Conservation (phyloP, 1,140 invertebrate genomes). For the Panulirus ornatus region DNA sequence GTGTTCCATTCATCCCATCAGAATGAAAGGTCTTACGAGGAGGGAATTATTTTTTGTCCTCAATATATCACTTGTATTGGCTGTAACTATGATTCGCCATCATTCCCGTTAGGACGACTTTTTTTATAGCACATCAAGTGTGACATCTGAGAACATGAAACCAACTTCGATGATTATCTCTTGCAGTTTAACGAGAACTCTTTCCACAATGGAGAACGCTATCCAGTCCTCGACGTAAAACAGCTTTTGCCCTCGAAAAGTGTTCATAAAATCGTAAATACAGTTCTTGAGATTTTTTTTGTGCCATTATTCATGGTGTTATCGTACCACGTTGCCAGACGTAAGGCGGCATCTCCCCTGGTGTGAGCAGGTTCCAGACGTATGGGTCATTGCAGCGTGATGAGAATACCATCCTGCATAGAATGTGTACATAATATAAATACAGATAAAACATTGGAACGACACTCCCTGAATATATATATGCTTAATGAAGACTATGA, state of each 20-base stretch:
- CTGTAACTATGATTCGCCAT: too few relatives aligned
- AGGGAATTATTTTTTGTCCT: too few relatives aligned
- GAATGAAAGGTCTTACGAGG: too few relatives aligned
- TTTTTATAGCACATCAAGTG: too few relatives aligned
- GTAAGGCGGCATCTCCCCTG: neutral
- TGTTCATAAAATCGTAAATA: neutral
- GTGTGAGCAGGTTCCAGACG: too few relatives aligned
- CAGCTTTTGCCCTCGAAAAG: neutral
- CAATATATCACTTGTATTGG: too few relatives aligned
- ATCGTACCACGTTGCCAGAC: neutral
- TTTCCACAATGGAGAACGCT: neutral
- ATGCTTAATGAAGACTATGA: neutral
- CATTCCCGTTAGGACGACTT: too few relatives aligned
- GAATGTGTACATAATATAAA: neutral
- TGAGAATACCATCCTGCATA: neutral
- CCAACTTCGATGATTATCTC: neutral
- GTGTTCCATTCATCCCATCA: too few relatives aligned
- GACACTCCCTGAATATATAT: conserved; percentile 3
- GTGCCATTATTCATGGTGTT: neutral
- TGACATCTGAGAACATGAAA: too few relatives aligned
- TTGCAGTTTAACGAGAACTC: neutral
- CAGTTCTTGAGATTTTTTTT: neutral
- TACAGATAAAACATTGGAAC: neutral
- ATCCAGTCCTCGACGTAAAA: too few relatives aligned
- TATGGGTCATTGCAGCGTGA: neutral